Conservation (phyloP, 30 jellyfish, hydroid and myxozoan genomes). For the Pelagia noctiluca region DNA sequence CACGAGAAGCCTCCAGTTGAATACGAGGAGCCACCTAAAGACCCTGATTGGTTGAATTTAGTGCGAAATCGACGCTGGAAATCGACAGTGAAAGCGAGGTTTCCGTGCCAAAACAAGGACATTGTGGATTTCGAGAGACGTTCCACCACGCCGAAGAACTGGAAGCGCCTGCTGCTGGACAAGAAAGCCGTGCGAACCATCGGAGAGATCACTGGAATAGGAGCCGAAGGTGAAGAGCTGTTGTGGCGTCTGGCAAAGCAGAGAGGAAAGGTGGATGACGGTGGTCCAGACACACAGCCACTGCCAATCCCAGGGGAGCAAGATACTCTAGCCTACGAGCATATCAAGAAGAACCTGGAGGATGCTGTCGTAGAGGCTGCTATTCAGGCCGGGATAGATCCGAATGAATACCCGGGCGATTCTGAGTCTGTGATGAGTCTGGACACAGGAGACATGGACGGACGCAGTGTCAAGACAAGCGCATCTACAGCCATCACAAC, state of each 20-base stretch:
- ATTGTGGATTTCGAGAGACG: conserved; percentile 90
- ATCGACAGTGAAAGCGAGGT: conserved; percentile 92
- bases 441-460: not conserved
- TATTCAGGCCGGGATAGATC: conserved; percentile 42
- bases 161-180: conserved; percentile 88
- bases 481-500: conserved; percentile 43
- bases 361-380: conserved; percentile 83
- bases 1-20: conserved; percentile 87
- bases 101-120: conserved; percentile 89
- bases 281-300: conserved; percentile 1
- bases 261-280: conserved; percentile 82
- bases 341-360: conserved; percentile 67
- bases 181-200: conserved; percentile 82
- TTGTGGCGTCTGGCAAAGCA: conserved; percentile 91
- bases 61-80: conserved; percentile 96
- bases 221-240: conserved; percentile 98
- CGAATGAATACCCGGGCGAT: conserved; percentile 44
- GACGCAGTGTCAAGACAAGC: not conserved
- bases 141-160: conserved; percentile 96
- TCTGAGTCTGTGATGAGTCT: conserved; percentile 40
- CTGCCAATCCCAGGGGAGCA: conserved; percentile 71
- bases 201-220: conserved; percentile 93
- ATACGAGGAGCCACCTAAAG: conserved; percentile 91
- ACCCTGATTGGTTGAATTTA: conserved; percentile 89
- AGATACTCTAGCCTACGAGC: conserved; percentile 87